phyloP scores from a whole-genome alignment of 2,113 vertebrate genomes.

The Sterna hirundo region DNA sequence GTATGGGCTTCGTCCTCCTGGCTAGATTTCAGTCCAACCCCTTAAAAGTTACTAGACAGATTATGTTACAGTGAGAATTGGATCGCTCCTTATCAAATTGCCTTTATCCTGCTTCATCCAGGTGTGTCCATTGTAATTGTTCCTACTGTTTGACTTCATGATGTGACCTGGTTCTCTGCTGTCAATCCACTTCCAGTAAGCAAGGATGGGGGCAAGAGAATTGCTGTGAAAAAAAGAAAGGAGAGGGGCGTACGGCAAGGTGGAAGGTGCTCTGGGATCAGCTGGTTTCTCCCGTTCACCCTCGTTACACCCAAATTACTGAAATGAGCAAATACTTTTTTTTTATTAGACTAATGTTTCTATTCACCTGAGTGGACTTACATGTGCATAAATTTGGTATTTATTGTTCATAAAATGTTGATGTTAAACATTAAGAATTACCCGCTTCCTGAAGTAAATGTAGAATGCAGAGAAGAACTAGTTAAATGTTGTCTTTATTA shows the following conservation, averaged over 20 bases:
- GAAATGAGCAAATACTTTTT: background rate
- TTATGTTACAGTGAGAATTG: background rate
- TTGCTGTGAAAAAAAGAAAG: background rate
- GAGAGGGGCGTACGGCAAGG: background rate
- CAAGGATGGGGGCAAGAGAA: background rate
- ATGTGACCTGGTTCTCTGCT: background rate
- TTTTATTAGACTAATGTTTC: background rate
- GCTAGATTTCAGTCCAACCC: background rate
- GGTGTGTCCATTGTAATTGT: background rate
- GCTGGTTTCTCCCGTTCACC: background rate
- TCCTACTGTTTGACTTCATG: background rate
- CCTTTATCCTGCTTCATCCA: background rate
- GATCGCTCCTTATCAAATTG: background rate
- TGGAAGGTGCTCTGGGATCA: background rate
- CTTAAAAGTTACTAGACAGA: background rate
- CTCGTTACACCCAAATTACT: background rate
- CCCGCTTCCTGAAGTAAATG: background rate
- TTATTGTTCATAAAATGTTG: background rate
- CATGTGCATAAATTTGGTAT: background rate
- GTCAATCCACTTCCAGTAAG: background rate
- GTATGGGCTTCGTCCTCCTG: rapidly evolving
- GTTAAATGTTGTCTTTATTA: background rate
- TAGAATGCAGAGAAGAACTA: background rate
- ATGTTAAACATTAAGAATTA: background rate
- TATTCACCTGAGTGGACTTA: background rate